phyloP scores from a whole-genome alignment of 2,797 vertebrate genomes.

The Staurois parvus region DNA sequence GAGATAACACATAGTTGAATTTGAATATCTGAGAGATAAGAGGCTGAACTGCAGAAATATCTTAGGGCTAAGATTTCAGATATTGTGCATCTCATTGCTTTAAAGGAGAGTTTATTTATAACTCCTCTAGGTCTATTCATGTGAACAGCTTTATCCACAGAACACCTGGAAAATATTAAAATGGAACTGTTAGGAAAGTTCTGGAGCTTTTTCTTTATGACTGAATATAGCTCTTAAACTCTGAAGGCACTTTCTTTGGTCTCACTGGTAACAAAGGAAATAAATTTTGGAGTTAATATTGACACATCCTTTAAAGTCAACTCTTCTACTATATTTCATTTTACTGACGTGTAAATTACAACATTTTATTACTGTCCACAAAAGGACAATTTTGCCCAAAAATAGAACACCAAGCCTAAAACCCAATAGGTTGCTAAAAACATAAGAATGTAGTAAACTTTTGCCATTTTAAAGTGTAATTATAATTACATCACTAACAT shows the following conservation, averaged over 20 bases:
- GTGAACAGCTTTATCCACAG: slow-evolving; percentile 41
- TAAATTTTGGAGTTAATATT: slow-evolving; percentile 9
- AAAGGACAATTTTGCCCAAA: not conserved
- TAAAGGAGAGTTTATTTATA: slow-evolving; percentile 57
- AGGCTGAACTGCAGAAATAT: slow-evolving; percentile 56
- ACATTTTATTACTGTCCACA: not conserved
- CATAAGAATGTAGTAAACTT: no score
- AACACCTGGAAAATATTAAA: slow-evolving; percentile 47
- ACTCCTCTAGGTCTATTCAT: slow-evolving; percentile 37
- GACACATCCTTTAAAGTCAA: slow-evolving; percentile 5
- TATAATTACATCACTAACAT: no score
- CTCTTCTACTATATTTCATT: slow-evolving; percentile 12
- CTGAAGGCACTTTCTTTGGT: slow-evolving; percentile 7
- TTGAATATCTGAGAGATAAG: slow-evolving; percentile 55
- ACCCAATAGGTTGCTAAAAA: no score
- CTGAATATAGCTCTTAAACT: slow-evolving; percentile 1
- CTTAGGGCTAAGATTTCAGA: slow-evolving; percentile 53
- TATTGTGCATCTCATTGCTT: slow-evolving; percentile 32
- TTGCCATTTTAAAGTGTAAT: no score
- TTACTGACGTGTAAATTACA: not conserved
- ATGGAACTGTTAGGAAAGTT: slow-evolving; percentile 32
- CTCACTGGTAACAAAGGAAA: slow-evolving; percentile 36
- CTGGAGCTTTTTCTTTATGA: not conserved
- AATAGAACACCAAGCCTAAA: no score
- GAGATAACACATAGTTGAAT: slow-evolving; percentile 51